Evolutionary conservation across 2,888 invertebrate genomes (phyloP), one percentile per base, ranked within the genome.

Genomic region (Nyleta sp.): DNA sequence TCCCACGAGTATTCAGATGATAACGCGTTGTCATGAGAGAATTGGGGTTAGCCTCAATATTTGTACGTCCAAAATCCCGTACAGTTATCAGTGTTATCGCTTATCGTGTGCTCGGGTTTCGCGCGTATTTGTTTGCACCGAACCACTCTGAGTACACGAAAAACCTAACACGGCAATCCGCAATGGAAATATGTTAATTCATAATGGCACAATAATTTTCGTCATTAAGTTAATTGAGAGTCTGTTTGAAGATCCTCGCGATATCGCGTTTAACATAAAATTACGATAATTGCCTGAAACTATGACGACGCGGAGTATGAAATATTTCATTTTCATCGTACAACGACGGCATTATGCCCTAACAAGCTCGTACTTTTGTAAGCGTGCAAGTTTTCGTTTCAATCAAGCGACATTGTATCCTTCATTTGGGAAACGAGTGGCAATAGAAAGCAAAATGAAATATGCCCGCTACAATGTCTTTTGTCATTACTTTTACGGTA

Each of bases 21-120:
- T 78, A 74, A 74, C 60, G 44, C 50, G 71, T 48, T 71, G 68
- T 65, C 70, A 65, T 44, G 75, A 46, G 75, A 72, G 60, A 79
- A 74, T 71, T 46, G 65, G 73, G 60, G 64, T 57, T 71, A 73
- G 68, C 68, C 44, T 64, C 72, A 81, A 81, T 81, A 81, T 81
- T 81, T 81, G 81, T 73, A 64, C 72, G 48, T 50, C 67, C 70
- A 52, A 81, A 78, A 73, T 68, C 57, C 68, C 20, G 38, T 70
- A 64, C 24, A 75, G 71, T 73, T 81, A 79, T 79, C 81, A 68
- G 70, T 65, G 64, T 68, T 50, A 72, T 60, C 42, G 53, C 48
- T 68, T 57, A 65, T 72, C 53, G 46, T 22, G 33, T 13, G 38
- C 55, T 73, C 50, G 31, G 33, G 33, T 72, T 68, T 31, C 67